phyloP scores from a whole-genome alignment of 2,113 vertebrate species.

The Lophura nycthemera region DNA sequence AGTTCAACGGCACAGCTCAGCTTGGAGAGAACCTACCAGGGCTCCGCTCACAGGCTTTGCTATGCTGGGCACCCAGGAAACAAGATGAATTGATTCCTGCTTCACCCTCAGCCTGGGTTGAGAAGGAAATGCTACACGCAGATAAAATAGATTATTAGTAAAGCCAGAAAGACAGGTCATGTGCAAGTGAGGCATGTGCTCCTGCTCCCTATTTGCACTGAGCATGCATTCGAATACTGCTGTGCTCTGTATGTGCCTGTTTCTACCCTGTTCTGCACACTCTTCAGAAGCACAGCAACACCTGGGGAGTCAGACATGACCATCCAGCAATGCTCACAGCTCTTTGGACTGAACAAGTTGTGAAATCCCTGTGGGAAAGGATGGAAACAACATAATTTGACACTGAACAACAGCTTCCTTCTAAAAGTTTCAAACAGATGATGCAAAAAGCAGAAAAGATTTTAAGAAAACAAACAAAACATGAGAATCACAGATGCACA shows the following conservation, averaged over 20 bases:
- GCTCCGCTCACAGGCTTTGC: rapidly evolving
- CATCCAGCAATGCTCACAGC: neutral
- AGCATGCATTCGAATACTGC: neutral
- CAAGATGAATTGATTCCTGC: neutral
- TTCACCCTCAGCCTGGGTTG: neutral
- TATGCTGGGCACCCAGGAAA: neutral
- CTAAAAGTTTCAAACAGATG: neutral
- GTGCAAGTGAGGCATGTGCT: rapidly evolving
- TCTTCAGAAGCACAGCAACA: neutral
- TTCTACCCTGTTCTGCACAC: neutral
- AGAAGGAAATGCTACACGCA: neutral
- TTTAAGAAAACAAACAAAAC: neutral
- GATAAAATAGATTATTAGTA: neutral
- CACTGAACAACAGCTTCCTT: neutral
- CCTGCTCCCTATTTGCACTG: neutral
- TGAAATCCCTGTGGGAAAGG: neutral
- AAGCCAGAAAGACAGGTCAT: conserved; percentile 56
- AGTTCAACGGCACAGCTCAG: neutral
- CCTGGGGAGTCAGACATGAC: neutral
- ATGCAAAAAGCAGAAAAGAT: neutral
- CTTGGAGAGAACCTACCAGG: rapidly evolving
- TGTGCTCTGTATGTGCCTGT: neutral
- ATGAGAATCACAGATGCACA: rapidly evolving
- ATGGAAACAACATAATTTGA: neutral
- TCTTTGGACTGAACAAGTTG: neutral